Conservation (phyloP, 2,113 vertebrate species). For the Tychaedon coryphoeus region DNA sequence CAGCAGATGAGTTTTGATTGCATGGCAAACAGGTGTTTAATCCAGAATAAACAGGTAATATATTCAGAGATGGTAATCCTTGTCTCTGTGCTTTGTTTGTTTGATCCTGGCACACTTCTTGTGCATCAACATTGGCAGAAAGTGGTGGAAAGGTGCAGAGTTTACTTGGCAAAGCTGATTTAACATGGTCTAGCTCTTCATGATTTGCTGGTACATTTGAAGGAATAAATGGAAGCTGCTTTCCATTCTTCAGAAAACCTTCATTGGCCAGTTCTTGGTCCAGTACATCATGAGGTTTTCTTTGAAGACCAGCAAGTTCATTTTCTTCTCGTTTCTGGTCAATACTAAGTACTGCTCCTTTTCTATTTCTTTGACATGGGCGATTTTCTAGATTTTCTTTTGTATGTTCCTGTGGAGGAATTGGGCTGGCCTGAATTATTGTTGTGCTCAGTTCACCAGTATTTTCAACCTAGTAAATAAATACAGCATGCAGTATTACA, state of each 20-base stretch:
- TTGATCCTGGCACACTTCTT: not conserved
- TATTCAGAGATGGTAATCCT: not conserved
- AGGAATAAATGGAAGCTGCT: not conserved
- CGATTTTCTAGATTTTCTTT: not conserved
- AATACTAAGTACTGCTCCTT: not conserved
- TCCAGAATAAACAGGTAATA: not conserved
- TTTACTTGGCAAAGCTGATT: not conserved
- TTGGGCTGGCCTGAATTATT: constrained; percentile 85
- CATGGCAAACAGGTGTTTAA: constrained; percentile 54
- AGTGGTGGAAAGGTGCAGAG: not conserved
- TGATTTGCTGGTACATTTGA: not conserved
- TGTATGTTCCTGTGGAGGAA: constrained; percentile 69
- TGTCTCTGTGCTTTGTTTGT: not conserved
- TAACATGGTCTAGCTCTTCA: not conserved
- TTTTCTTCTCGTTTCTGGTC: constrained; percentile 29
- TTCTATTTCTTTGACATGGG: not conserved
- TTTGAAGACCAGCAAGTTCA: constrained; percentile 45
- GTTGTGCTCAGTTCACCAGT: constrained; percentile 87
- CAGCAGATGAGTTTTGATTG: constrained; percentile 17
- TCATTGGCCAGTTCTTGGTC: not conserved
- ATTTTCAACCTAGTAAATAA: constrained; percentile 73
- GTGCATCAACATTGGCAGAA: not conserved
- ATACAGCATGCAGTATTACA: not conserved
- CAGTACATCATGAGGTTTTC: constrained; percentile 36
- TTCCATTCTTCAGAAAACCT: not conserved